Percentiles rank a stretch among this genome's conserved stretches.
Conservation (phyloP, 2,113 vertebrate genomes). For the Limanda limanda region DNA sequence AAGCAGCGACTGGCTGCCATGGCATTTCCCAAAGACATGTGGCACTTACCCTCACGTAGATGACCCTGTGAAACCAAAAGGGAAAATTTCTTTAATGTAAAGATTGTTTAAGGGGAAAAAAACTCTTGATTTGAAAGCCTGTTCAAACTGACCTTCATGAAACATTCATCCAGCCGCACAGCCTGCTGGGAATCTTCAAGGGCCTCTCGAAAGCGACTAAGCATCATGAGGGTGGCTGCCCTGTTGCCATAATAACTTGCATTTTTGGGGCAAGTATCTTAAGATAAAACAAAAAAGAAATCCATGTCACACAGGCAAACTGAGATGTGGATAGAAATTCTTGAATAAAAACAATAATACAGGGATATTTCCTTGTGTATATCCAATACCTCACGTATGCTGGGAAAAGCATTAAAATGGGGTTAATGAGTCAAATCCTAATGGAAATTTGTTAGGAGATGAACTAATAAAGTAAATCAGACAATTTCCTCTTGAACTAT, state of each 20-base stretch:
- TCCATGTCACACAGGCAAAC: neutral
- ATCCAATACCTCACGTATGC: too few species aligned
- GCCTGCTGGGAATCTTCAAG: slow-evolving; percentile 94
- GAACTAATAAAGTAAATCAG: too few species aligned
- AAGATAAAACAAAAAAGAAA: slow-evolving; percentile 6
- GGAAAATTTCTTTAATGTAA: neutral
- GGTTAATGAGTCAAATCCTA: too few species aligned
- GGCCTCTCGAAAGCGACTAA: slow-evolving; percentile 89
- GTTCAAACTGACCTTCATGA: slow-evolving; percentile 87
- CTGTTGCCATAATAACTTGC: slow-evolving; percentile 96
- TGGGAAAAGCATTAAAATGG: too few species aligned
- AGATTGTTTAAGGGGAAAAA: neutral
- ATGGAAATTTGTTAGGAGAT: too few species aligned
- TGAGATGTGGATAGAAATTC: neutral
- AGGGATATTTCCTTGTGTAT: too few species aligned
- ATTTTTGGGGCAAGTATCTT: slow-evolving; percentile 90
- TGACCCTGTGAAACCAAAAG: slow-evolving; percentile 85
- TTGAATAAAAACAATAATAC: neutral
- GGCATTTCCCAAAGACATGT: slow-evolving; percentile 92
- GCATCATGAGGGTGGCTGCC: slow-evolving; percentile 96
- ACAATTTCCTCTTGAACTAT: too few species aligned
- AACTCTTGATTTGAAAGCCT: neutral
- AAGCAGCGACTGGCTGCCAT: slow-evolving; percentile 95
- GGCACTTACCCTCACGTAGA: slow-evolving; percentile 94
- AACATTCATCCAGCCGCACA: slow-evolving; percentile 92